Percentiles rank a stretch among this genome's conserved stretches.
Evolutionary conservation across 2,797 vertebrate species (phyloP).

Genomic region (Glossophaga mutica): DNA sequence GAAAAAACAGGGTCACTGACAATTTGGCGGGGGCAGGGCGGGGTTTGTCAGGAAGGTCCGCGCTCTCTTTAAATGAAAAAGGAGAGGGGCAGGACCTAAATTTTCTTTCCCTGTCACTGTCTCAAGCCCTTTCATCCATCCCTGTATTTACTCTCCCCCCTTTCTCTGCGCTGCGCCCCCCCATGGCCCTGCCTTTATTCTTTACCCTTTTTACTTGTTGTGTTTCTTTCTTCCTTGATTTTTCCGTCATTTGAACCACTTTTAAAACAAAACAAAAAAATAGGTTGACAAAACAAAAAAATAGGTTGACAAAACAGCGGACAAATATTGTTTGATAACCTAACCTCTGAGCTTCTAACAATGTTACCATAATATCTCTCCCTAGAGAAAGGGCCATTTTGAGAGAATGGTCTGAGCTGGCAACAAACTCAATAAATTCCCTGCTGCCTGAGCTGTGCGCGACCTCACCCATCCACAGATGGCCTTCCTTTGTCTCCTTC

Average conservation of each 20-base stretch:
- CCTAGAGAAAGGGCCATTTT: background rate
- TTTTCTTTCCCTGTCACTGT: background rate
- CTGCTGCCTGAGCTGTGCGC: background rate
- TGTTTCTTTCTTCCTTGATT: background rate
- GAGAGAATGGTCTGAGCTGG: background rate
- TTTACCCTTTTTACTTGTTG: background rate
- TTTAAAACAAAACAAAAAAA: background rate
- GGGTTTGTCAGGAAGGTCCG: background rate
- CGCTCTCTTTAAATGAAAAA: background rate
- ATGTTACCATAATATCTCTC: background rate
- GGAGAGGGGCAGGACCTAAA: background rate
- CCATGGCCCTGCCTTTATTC: background rate
- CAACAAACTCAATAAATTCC: background rate
- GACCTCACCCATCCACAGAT: background rate
- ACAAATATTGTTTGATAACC: background rate
- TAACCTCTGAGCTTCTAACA: background rate
- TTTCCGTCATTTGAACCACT: background rate
- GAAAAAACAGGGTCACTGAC: background rate
- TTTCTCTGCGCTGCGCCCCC: background rate
- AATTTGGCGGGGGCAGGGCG: background rate
- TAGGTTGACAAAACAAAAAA: too few relatives aligned
- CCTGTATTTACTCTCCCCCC: background rate
- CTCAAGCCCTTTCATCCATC: accelerated
- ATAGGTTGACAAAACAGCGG: background rate
- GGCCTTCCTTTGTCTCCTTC: background rate